These are phyloP conservation scores for Tor tambroides DNA, from an alignment of 2,113 vertebrate genomes.

Conservation along the genomic window DNA sequence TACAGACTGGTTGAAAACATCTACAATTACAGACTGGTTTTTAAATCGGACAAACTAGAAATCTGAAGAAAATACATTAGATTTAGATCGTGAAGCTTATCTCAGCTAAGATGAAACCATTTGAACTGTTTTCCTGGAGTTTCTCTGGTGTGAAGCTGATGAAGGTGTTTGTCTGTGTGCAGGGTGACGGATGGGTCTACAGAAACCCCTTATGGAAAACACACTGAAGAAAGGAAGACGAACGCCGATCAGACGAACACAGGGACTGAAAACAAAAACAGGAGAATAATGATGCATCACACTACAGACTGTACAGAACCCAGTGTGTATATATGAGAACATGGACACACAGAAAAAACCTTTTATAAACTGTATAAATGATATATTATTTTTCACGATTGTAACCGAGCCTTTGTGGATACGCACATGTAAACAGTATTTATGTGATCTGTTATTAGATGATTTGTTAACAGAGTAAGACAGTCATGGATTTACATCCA, in stretches of 20 bases:
- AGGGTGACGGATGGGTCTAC: conserved; percentile 92
- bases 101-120: background rate
- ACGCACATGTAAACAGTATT: background rate
- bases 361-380: background rate
- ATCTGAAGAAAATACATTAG: background rate
- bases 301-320: conserved; percentile 4
- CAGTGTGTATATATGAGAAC: background rate
- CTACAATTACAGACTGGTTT: background rate
- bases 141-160: background rate
- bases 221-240: conserved; percentile 71
- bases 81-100: background rate
- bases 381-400: conserved; percentile 28
- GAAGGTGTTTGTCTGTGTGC: conserved; percentile 58
- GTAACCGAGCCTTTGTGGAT: conserved; percentile 2
- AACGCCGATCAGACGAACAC: background rate
- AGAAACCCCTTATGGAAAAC: conserved; percentile 88
- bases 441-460: background rate
- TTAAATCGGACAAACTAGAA: background rate
- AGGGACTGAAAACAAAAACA: background rate
- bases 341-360: background rate
- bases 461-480: background rate
- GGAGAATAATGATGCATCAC: background rate
- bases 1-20: no score
- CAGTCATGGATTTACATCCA: background rate
- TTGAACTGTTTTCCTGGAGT: background rate